These are phyloP conservation scores for Platalea minor DNA, from an alignment of 2,797 vertebrate genomes.

Conservation along the genomic window DNA sequence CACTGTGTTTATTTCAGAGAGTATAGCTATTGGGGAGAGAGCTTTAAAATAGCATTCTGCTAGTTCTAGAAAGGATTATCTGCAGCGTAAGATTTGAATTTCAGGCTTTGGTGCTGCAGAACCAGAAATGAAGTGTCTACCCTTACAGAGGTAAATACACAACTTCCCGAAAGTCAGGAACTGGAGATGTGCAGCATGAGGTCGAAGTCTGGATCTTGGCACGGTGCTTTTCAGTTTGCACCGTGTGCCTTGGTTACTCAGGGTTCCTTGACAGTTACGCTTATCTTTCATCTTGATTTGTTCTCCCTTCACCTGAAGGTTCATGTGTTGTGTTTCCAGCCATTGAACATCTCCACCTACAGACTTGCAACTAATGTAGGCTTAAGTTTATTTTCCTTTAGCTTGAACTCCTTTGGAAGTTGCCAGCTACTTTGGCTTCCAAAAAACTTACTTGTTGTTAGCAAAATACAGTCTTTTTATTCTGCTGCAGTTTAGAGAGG, in stretches of 20 bases:
- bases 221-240: background rate
- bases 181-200: background rate
- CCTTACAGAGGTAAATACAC: background rate
- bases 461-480: background rate
- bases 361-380: background rate
- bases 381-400: conserved; percentile 15
- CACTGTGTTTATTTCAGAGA: background rate
- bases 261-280: background rate
- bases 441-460: background rate
- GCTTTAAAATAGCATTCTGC: background rate
- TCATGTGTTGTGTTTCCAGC: background rate
- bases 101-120: background rate
- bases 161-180: background rate
- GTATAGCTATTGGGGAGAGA: background rate
- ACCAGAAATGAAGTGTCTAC: background rate
- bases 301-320: background rate
- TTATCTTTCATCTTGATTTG: background rate
- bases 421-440: background rate
- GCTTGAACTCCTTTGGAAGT: background rate
- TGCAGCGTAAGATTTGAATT: background rate
- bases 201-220: background rate
- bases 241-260: background rate
- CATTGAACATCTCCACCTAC: background rate
- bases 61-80: background rate
- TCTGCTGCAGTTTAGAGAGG: background rate